These are phyloP conservation scores for Drosophila vallismaia DNA, from an alignment of 2,888 invertebrate genomes.

Conservation along the genomic window DNA sequence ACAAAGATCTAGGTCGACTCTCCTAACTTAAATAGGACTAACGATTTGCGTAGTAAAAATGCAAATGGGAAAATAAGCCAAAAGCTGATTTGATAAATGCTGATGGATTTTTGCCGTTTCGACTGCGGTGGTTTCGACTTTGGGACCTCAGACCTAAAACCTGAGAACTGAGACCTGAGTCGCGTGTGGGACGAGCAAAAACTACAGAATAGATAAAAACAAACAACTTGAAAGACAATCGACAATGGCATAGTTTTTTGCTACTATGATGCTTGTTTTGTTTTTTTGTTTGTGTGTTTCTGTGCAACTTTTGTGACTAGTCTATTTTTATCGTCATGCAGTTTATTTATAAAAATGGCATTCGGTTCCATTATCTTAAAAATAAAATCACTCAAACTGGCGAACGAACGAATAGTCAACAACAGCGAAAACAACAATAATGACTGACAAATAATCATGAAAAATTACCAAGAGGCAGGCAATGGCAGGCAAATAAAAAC, in stretches of 20 bases:
- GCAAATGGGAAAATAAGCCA: conserved; percentile 4
- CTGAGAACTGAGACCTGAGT: conserved; percentile 25
- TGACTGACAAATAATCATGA: conserved; percentile 67
- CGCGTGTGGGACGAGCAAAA: conserved; percentile 65
- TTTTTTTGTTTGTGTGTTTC: conserved; percentile 11
- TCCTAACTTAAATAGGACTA: conserved; percentile 7
- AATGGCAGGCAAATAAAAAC: conserved; percentile 34
- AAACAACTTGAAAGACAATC: conserved; percentile 30
- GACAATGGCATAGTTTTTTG: conserved; percentile 58
- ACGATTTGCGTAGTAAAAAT: conserved; percentile 32
- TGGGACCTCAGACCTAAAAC: conserved; percentile 9
- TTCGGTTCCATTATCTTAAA: conserved; percentile 65
- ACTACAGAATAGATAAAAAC: conserved; percentile 40
- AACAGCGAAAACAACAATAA: conserved; percentile 48
- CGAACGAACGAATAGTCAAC: conserved; percentile 18
- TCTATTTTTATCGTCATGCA: conserved; percentile 75
- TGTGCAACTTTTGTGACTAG: conserved; percentile 20
- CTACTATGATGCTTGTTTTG: conserved; percentile 12
- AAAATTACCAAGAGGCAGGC: conserved; percentile 62
- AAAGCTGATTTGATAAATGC: conserved; percentile 18
- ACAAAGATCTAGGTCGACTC: too few species aligned
- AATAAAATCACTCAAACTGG: conserved; percentile 43
- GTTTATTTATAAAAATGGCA: conserved; percentile 76
- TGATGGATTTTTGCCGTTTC: conserved; percentile 38
- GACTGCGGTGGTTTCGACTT: conserved; percentile 51